Evolutionary conservation across 2,888 invertebrate genomes (phyloP).

Genomic region (Pseudoips prasinana): DNA sequence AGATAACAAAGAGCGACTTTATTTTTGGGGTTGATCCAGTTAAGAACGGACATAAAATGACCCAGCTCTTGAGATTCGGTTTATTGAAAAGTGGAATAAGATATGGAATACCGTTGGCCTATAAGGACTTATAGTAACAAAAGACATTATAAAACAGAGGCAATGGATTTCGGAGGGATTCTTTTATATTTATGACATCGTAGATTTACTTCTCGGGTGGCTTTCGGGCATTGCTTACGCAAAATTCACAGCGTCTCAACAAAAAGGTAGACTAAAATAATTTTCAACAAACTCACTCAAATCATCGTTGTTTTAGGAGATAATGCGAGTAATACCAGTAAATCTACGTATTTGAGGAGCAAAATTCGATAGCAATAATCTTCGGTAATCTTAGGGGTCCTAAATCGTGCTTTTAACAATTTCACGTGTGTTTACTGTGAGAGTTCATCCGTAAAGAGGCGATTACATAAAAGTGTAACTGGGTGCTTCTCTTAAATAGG

Average conservation of each 20-base stretch:
- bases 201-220: constrained; percentile 17
- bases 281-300: constrained; percentile 17
- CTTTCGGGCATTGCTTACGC: constrained; percentile 9
- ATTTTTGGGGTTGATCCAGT: constrained; percentile 26
- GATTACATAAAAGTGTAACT: constrained; percentile 48
- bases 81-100: constrained; percentile 48
- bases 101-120: constrained; percentile 45
- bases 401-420: constrained; percentile 40
- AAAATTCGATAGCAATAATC: constrained; percentile 29
- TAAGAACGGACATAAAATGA: constrained; percentile 20
- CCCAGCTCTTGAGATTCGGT: constrained; percentile 25
- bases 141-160: constrained; percentile 49
- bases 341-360: constrained; percentile 18
- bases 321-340: constrained; percentile 9
- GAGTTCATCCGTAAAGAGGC: constrained; percentile 41
- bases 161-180: constrained; percentile 36
- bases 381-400: constrained; percentile 30
- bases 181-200: constrained; percentile 35
- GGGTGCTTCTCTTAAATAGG: constrained; percentile 49
- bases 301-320: constrained; percentile 10
- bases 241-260: constrained; percentile 22
- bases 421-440: constrained; percentile 38
- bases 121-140: constrained; percentile 47
- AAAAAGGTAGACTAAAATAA: constrained; percentile 16
- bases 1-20: constrained; percentile 18